phyloP scores from a whole-genome alignment of 1,140 invertebrate species.

The Aphidius ervi region DNA sequence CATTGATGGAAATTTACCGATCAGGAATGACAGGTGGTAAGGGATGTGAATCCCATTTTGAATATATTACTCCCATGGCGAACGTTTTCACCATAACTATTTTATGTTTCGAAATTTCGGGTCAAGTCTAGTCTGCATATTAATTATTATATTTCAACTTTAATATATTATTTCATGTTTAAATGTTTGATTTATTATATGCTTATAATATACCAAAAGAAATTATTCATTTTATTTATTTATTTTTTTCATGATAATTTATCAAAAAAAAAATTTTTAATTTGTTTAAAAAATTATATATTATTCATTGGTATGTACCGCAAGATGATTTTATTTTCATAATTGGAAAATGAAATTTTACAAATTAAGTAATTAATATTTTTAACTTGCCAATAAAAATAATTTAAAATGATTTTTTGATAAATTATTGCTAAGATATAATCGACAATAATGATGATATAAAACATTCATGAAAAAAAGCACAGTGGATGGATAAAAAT shows the following conservation, averaged over 20 bases:
- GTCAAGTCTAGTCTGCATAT: slow-evolving; percentile 33
- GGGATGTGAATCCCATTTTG: not conserved
- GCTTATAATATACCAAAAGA: too few relatives aligned
- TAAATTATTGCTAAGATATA: not conserved
- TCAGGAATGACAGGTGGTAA: slow-evolving; percentile 3
- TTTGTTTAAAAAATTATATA: too few relatives aligned
- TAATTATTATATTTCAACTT: slow-evolving; percentile 39
- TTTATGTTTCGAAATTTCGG: slow-evolving; percentile 9
- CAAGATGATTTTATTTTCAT: too few relatives aligned
- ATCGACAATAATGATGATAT: slow-evolving; percentile 10
- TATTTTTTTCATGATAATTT: too few relatives aligned
- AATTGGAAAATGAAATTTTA: too few relatives aligned
- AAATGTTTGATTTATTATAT: not conserved
- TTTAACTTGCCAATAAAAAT: too few relatives aligned
- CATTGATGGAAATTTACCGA: slow-evolving; percentile 13
- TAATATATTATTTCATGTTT: not conserved
- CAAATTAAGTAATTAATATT: too few relatives aligned
- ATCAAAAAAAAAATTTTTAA: too few relatives aligned
- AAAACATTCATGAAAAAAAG: slow-evolving; percentile 3
- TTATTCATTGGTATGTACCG: too few relatives aligned
- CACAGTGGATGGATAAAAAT: slow-evolving; percentile 25
- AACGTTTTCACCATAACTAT: slow-evolving; percentile 26
- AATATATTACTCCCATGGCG: slow-evolving; percentile 34
- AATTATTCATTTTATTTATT: too few relatives aligned
- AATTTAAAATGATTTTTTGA: too few relatives aligned